A percentile compares a stretch with the other conserved stretches of the same genome.
These are phyloP conservation scores for Hetaerina americana DNA, from an alignment of 1,140 invertebrate genomes.

Conservation along the genomic window DNA sequence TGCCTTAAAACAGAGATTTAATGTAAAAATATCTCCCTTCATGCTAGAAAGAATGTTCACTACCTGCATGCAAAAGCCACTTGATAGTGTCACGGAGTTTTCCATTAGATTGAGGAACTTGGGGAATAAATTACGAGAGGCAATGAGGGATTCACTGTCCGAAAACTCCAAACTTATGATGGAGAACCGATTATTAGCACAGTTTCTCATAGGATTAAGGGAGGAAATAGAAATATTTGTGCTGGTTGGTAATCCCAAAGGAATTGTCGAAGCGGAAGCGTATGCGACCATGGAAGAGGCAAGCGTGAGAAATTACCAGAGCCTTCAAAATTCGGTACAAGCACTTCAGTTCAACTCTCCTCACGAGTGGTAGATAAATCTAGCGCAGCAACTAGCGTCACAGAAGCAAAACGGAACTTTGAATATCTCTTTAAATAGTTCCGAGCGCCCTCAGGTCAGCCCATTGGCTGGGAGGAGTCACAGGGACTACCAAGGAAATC, in stretches of 20 bases:
- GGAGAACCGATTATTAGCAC: background rate
- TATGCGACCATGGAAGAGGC: background rate
- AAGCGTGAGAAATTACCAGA: background rate
- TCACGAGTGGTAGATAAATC: too few species aligned
- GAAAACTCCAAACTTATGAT: background rate
- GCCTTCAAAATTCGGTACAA: too few species aligned
- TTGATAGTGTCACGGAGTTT: background rate
- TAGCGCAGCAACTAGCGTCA: too few species aligned
- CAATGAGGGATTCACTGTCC: background rate
- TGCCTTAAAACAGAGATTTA: background rate
- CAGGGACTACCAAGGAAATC: too few species aligned
- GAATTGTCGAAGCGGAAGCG: background rate
- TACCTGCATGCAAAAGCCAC: background rate
- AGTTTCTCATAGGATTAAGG: background rate
- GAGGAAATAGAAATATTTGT: background rate
- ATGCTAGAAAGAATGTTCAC: background rate
- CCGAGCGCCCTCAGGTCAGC: too few species aligned
- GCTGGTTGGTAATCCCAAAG: background rate
- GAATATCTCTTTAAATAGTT: too few species aligned
- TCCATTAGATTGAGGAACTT: background rate
- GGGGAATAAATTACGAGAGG: background rate
- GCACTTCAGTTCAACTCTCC: too few species aligned
- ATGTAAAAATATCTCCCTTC: background rate
- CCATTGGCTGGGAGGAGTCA: too few species aligned
- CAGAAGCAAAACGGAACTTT: too few species aligned